phyloP scores from a whole-genome alignment of 2,797 vertebrate species.

The Remorina albescens region DNA sequence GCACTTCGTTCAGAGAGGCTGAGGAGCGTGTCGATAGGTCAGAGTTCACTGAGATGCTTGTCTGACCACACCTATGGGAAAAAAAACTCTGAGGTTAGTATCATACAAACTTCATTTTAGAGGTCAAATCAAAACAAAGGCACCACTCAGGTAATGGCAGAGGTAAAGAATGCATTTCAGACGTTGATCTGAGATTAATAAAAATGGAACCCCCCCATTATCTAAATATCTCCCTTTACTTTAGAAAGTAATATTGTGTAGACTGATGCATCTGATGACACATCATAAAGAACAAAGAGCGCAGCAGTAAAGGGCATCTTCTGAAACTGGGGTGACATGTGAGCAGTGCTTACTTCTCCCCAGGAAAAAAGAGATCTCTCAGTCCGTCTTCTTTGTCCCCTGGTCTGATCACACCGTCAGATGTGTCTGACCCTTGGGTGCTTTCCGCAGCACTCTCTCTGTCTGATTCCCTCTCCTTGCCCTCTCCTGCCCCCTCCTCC shows the following conservation, averaged over 20 bases:
- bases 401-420: conserved; percentile 75
- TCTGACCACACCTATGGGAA: conserved; percentile 86
- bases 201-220: too few species aligned
- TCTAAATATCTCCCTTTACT: not conserved
- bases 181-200: not conserved
- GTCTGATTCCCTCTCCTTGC: conserved; percentile 88
- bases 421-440: conserved; percentile 88
- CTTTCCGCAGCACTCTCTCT: conserved; percentile 93
- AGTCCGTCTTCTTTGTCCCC: conserved; percentile 88
- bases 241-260: not conserved
- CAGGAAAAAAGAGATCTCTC: conserved; percentile 87
- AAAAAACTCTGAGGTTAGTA: not conserved
- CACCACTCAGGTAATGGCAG: not conserved
- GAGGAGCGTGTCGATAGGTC: conserved; percentile 93
- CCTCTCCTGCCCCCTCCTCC: conserved; percentile 78
- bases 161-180: not conserved
- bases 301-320: not conserved
- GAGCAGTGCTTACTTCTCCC: conserved; percentile 89
- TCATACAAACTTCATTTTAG: not conserved
- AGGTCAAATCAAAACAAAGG: conserved; percentile 1
- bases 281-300: too few species aligned
- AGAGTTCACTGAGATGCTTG: conserved; percentile 88
- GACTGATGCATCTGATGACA: not conserved
- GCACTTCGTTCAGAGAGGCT: conserved; percentile 95
- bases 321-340: not conserved